Conservation (phyloP, 1,140 invertebrate genomes). For the Pseudomyrmex flavicornis region DNA sequence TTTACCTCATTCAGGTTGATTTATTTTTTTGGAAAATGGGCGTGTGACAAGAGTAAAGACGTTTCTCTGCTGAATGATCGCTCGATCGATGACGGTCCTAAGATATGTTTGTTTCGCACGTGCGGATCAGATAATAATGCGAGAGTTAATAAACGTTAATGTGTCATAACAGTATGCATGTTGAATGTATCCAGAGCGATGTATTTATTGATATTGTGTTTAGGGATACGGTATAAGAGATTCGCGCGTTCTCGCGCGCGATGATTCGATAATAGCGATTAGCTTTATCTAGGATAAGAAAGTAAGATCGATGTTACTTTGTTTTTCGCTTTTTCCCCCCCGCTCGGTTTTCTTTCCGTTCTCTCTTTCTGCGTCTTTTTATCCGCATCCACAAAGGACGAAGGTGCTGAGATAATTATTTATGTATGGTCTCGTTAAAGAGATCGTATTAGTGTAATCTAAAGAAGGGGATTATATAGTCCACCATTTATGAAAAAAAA, state of each 20-base stretch:
- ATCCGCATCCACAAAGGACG: constrained; percentile 18
- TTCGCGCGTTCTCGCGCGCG: constrained; percentile 67
- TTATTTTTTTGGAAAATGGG: constrained; percentile 40
- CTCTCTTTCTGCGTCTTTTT: constrained; percentile 26
- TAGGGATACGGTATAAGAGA: constrained; percentile 63
- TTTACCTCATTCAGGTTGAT: constrained; percentile 51
- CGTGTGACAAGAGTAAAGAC: constrained; percentile 47
- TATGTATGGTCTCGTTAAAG: constrained; percentile 40
- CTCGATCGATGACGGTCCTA: constrained; percentile 62
- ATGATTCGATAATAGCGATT: constrained; percentile 71
- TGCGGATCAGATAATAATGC: constrained; percentile 66
- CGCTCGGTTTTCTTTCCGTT: constrained; percentile 22
- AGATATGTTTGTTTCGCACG: constrained; percentile 49
- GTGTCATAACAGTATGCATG: constrained; percentile 78
- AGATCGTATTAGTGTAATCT: constrained; percentile 59
- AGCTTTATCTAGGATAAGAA: constrained; percentile 61
- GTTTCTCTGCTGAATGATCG: constrained; percentile 42
- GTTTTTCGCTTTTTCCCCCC: constrained; percentile 41
- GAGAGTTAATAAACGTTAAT: constrained; percentile 73
- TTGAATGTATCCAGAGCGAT: constrained; percentile 75
- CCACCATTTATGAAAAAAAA: neutral
- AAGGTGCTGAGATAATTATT: constrained; percentile 34
- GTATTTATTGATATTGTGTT: constrained; percentile 76
- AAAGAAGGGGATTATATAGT: constrained; percentile 47
- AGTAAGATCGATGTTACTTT: constrained; percentile 73